Evolutionary conservation across 1,140 invertebrate genomes (phyloP), one percentile per base, ranked within the genome.

Genomic region (Aphidius gifuensis): DNA sequence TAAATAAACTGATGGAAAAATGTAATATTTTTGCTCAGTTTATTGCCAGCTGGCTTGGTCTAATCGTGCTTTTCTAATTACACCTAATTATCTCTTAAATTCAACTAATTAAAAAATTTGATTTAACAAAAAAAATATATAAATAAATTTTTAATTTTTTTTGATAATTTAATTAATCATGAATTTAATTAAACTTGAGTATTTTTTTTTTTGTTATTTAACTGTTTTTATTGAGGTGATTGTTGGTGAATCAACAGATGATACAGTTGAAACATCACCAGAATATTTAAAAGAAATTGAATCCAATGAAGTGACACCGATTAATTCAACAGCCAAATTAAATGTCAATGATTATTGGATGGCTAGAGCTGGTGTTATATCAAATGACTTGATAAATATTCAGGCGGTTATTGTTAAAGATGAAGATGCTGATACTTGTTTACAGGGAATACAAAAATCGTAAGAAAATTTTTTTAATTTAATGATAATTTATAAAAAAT

Each of bases 321-420:
- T 32, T 32, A 32, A 32, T 32, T 32, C 32, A 45, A 9, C 38
- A n/a, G 55, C 3, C 2, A 9, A 58, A 50, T 46, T 53, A 49
- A 21, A 40, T 23, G 7, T 56, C 23, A 5, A 9, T 39, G 49
- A 60, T 43, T 62, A 66, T 61, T 71, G 68, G 70, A 66, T 71
- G 60, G 55, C 48, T 4, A 63, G 58, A 46, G 50, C 48, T 46
- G 68, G 64, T 5, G 6, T 23, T 4, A 64, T 70, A n/a, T 40
- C 46, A 9, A 50, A 66, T 1, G 57, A 68, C 45, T 51, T 71
- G 9, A 53, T 69, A 8, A 51, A 65, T 47, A 53, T 68, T 23
- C 72, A 71, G 47, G 72, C 70, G 3, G 47, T 72, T 16, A 55
- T 74, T 39, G 62, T 69, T 4, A 72, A 71, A 55, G 70, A 74